Percentiles rank a stretch among this genome's conserved stretches.
Conservation (phyloP, 2,113 vertebrate genomes). For the Chrysemys picta region DNA sequence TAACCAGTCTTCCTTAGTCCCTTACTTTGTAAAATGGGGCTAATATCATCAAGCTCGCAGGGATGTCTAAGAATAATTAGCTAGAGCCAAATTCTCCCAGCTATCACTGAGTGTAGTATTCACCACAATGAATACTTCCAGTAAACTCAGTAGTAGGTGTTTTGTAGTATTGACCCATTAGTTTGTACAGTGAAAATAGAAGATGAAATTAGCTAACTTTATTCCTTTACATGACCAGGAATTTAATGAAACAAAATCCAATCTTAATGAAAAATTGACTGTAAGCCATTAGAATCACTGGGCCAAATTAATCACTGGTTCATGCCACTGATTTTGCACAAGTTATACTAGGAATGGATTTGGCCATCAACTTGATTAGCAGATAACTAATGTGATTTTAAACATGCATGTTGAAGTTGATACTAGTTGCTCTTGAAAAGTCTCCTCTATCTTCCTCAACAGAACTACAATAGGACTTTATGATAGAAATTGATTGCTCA, state of each 20-base stretch:
- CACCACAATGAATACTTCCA: not conserved
- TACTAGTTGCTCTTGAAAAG: not conserved
- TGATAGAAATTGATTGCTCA: not conserved
- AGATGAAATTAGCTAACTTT: not conserved
- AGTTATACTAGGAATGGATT: not conserved
- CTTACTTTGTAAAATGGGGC: not conserved
- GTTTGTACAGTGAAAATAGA: not conserved
- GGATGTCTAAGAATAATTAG: not conserved
- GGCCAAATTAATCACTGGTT: not conserved
- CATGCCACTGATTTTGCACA: not conserved
- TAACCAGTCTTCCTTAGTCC: not conserved
- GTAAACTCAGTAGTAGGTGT: not conserved
- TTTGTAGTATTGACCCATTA: not conserved
- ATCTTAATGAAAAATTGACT: not conserved
- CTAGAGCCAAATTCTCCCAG: not conserved
- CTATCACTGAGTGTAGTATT: fast-evolving
- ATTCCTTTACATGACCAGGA: not conserved
- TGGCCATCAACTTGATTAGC: not conserved
- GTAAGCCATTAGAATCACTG: not conserved
- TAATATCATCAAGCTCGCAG: not conserved
- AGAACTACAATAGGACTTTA: not conserved
- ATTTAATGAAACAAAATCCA: not conserved
- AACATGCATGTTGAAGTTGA: not conserved
- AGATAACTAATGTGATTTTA: not conserved
- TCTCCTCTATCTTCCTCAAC: not conserved